These are phyloP conservation scores for Papilio machaon DNA, from an alignment of 1,140 invertebrate genomes.

Conservation along the genomic window DNA sequence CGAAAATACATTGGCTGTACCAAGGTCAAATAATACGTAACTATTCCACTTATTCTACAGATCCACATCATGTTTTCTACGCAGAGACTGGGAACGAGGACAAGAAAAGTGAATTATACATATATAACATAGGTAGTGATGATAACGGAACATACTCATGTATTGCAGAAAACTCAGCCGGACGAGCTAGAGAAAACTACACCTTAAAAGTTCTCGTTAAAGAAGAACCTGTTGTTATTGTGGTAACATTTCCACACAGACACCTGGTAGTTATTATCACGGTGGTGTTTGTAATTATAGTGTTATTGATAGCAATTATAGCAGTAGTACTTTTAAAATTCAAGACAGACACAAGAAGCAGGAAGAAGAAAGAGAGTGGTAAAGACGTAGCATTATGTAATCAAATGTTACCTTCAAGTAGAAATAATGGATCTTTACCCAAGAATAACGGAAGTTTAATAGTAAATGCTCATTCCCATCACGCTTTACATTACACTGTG, in stretches of 20 bases:
- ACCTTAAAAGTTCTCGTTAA: slow-evolving; percentile 88
- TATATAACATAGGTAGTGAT: slow-evolving; percentile 87
- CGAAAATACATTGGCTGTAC: slow-evolving; percentile 90
- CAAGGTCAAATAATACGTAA: slow-evolving; percentile 89
- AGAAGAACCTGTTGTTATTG: slow-evolving; percentile 86
- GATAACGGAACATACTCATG: slow-evolving; percentile 92
- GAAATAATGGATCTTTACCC: slow-evolving; percentile 68
- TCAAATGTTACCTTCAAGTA: slow-evolving; percentile 73
- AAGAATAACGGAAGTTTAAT: slow-evolving; percentile 79
- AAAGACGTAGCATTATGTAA: slow-evolving; percentile 78
- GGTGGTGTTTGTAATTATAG: slow-evolving; percentile 83
- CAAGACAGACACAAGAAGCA: slow-evolving; percentile 82
- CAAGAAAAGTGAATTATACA: slow-evolving; percentile 89
- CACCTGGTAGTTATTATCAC: slow-evolving; percentile 86
- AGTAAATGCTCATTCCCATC: slow-evolving; percentile 78
- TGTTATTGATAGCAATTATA: slow-evolving; percentile 84
- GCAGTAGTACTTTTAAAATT: slow-evolving; percentile 84
- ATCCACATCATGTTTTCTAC: slow-evolving; percentile 86
- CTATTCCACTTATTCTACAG: slow-evolving; percentile 84
- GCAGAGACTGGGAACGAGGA: slow-evolving; percentile 86
- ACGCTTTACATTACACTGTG: slow-evolving; percentile 75
- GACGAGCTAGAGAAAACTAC: slow-evolving; percentile 88
- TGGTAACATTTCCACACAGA: slow-evolving; percentile 85
- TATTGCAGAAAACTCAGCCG: slow-evolving; percentile 91
- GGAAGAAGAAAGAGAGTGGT: slow-evolving; percentile 82